phyloP scores from a whole-genome alignment of 2,797 vertebrate genomes.

The Taenioides sp. region DNA sequence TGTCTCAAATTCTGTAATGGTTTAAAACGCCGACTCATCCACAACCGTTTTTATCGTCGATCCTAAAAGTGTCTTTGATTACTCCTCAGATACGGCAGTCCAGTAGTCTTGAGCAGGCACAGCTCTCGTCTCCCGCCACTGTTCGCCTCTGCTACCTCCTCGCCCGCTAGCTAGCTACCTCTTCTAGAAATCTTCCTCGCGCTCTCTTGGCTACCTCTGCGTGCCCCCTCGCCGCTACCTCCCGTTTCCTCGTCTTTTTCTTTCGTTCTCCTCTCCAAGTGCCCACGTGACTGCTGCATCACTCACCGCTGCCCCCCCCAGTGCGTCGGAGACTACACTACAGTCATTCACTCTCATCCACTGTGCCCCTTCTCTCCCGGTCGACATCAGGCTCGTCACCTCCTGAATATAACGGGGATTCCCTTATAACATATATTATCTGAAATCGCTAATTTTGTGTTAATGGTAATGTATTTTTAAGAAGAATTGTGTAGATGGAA shows the following conservation, averaged over 20 bases:
- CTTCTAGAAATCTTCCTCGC: constrained; percentile 67
- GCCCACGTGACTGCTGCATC: constrained; percentile 77
- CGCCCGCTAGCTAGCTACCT: constrained; percentile 72
- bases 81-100: background rate
- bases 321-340: constrained; percentile 28
- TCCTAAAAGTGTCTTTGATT: background rate
- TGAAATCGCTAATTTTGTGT: constrained; percentile 74
- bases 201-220: constrained; percentile 67
- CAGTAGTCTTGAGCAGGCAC: constrained; percentile 19
- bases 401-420: constrained; percentile 57
- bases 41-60: background rate
- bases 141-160: constrained; percentile 71
- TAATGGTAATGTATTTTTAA: constrained; percentile 83
- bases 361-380: constrained; percentile 25
- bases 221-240: constrained; percentile 66
- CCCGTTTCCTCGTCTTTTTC: constrained; percentile 33
- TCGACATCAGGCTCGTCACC: constrained; percentile 56
- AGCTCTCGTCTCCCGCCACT: constrained; percentile 26
- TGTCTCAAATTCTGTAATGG: background rate
- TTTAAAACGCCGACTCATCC: no score
- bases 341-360: constrained; percentile 26
- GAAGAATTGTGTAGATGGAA: constrained; percentile 79
- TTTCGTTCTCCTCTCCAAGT: constrained; percentile 16
- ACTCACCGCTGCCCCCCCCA: constrained; percentile 59
- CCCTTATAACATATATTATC: constrained; percentile 63